Evolutionary conservation across 2,113 vertebrate species (phyloP).

Genomic region (Leptobrachium ailaonicum): DNA sequence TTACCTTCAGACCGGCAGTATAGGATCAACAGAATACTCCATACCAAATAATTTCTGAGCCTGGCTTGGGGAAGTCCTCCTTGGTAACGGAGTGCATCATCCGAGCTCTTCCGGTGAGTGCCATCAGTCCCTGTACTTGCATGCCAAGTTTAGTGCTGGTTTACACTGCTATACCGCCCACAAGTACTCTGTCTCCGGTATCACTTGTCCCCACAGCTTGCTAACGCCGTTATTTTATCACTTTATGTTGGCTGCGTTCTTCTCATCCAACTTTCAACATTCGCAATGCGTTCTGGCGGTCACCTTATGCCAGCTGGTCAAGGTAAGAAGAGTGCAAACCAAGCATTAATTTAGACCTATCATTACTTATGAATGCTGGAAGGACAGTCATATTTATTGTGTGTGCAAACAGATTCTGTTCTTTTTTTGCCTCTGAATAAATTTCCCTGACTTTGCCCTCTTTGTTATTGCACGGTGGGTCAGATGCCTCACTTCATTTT

Average conservation of each 20-base stretch:
- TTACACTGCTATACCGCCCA: no score
- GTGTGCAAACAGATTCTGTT: background rate
- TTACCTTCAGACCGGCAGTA: background rate
- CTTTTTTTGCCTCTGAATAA: background rate
- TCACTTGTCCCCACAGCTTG: slow-evolving; percentile 15
- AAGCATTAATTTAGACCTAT: background rate
- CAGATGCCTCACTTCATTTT: no score
- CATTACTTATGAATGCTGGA: background rate
- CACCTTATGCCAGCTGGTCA: slow-evolving; percentile 9
- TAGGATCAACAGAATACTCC: background rate
- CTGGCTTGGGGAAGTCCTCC: slow-evolving; percentile 40
- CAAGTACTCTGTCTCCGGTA: background rate
- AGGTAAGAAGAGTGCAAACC: slow-evolving; percentile 11
- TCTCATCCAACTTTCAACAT: slow-evolving; percentile 42
- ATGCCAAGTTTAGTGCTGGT: no score
- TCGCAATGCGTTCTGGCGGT: slow-evolving; percentile 29
- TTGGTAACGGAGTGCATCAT: slow-evolving; percentile 25
- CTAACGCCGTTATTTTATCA: slow-evolving; percentile 32
- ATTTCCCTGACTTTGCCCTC: background rate
- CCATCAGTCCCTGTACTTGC: background rate
- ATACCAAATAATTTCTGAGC: slow-evolving; percentile 4
- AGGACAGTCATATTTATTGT: background rate
- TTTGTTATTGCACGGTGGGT: background rate
- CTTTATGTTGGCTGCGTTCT: slow-evolving; percentile 40
- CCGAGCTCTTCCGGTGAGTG: slow-evolving; percentile 22